These are phyloP conservation scores for Crenichthys baileyi DNA, from an alignment of 2,797 vertebrate genomes.

Conservation along the genomic window DNA sequence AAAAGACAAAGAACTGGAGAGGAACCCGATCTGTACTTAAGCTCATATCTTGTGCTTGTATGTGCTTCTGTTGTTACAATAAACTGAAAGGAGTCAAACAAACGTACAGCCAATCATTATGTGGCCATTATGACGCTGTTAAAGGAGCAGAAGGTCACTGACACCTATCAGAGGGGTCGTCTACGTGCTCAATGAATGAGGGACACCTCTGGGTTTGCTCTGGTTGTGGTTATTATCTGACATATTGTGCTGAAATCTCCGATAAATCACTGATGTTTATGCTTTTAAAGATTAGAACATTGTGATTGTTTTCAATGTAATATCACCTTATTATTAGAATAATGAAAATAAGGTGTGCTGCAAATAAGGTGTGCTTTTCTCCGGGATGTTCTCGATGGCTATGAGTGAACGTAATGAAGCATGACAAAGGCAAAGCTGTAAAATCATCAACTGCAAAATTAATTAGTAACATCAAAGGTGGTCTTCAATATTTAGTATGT, in stretches of 20 bases:
- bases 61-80: not conserved
- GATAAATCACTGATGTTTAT: slow-evolving; percentile 1
- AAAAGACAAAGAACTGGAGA: slow-evolving; percentile 9
- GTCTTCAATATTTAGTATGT: slow-evolving; percentile 61
- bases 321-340: slow-evolving; percentile 24
- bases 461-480: slow-evolving; percentile 63
- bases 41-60: not conserved
- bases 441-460: slow-evolving; percentile 74
- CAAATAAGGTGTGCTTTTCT: no score
- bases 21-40: not conserved
- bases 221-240: slow-evolving; percentile 42
- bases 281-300: slow-evolving; percentile 11
- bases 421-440: slow-evolving; percentile 69
- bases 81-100: slow-evolving; percentile 22
- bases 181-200: slow-evolving; percentile 57
- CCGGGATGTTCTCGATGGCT: slow-evolving; percentile 45
- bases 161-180: slow-evolving; percentile 49
- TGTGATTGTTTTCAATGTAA: not conserved
- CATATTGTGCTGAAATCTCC: slow-evolving; percentile 8
- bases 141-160: slow-evolving; percentile 38
- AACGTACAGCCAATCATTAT: slow-evolving; percentile 28
- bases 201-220: slow-evolving; percentile 64
- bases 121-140: slow-evolving; percentile 40
- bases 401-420: slow-evolving; percentile 63
- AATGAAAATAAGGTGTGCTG: slow-evolving; percentile 34